Percentiles rank a stretch among this genome's conserved stretches.
phyloP scores from a whole-genome alignment of 2,888 invertebrate genomes.

The Melieria omissa region DNA sequence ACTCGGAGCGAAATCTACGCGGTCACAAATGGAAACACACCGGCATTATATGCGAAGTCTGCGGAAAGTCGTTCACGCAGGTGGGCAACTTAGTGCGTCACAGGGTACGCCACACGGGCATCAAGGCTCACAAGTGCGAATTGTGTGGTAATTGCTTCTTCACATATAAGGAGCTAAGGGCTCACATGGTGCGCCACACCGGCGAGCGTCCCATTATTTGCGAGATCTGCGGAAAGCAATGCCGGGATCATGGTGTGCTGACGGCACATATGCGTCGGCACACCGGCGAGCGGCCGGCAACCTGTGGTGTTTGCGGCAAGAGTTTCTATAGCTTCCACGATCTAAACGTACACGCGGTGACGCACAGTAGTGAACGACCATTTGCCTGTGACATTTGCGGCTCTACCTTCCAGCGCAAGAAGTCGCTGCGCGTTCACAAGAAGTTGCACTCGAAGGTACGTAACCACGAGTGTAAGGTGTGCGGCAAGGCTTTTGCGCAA shows the following conservation, averaged over 20 bases:
- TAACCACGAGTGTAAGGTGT: conserved; percentile 59
- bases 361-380: conserved; percentile 59
- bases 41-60: conserved; percentile 62
- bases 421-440: conserved; percentile 61
- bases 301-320: conserved; percentile 58
- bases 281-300: conserved; percentile 59
- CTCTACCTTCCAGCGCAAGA: conserved; percentile 62
- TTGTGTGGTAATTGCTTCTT: conserved; percentile 59
- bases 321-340: conserved; percentile 60
- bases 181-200: conserved; percentile 59
- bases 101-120: conserved; percentile 60
- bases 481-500: conserved; percentile 60
- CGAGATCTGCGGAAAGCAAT: conserved; percentile 58
- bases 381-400: conserved; percentile 53
- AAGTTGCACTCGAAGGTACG: conserved; percentile 58
- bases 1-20: conserved; percentile 54
- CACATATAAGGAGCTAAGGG: conserved; percentile 56
- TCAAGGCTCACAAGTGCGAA: conserved; percentile 59
- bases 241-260: conserved; percentile 60
- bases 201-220: conserved; percentile 58
- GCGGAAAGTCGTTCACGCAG: conserved; percentile 59
- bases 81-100: conserved; percentile 61
- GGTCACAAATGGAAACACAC: conserved; percentile 60
- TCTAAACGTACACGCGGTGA: conserved; percentile 61
- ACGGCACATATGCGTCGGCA: conserved; percentile 60